Evolutionary conservation across 2,888 invertebrate species (phyloP).

Genomic region (Nemotelus pantherinus): DNA sequence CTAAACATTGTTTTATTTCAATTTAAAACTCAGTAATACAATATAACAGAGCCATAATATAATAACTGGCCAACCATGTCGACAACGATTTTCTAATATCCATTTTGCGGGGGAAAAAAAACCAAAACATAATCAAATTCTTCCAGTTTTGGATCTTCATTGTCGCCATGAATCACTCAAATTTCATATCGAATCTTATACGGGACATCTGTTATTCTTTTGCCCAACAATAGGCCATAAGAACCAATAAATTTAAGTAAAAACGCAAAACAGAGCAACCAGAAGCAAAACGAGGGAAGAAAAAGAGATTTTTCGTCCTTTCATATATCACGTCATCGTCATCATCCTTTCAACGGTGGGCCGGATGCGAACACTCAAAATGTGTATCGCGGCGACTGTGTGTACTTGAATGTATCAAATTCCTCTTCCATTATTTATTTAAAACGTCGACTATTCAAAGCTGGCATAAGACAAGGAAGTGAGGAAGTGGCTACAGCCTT

Average conservation of each 20-base stretch:
- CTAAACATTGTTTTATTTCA: no score
- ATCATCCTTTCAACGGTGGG: not conserved
- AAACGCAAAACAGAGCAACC: not conserved
- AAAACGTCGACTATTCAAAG: not conserved
- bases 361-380: slow-evolving; percentile 28
- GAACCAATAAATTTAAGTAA: slow-evolving; percentile 26
- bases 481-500: no score
- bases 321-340: slow-evolving; percentile 31
- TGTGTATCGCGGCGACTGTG: not conserved
- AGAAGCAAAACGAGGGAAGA: not conserved
- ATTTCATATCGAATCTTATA: slow-evolving; percentile 21
- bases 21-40: no score
- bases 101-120: no score
- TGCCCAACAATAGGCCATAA: not conserved
- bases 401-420: slow-evolving; percentile 34
- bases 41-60: no score
- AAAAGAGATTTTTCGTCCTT: slow-evolving; percentile 6
- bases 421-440: slow-evolving; percentile 34
- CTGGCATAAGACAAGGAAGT: no score
- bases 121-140: slow-evolving; percentile 1
- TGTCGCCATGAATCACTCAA: slow-evolving; percentile 37
- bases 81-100: no score
- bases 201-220: slow-evolving; percentile 16
- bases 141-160: slow-evolving; percentile 8
- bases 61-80: no score